Evolutionary conservation across 2,888 invertebrate genomes (phyloP).

Genomic region (Stomorhina lunata): DNA sequence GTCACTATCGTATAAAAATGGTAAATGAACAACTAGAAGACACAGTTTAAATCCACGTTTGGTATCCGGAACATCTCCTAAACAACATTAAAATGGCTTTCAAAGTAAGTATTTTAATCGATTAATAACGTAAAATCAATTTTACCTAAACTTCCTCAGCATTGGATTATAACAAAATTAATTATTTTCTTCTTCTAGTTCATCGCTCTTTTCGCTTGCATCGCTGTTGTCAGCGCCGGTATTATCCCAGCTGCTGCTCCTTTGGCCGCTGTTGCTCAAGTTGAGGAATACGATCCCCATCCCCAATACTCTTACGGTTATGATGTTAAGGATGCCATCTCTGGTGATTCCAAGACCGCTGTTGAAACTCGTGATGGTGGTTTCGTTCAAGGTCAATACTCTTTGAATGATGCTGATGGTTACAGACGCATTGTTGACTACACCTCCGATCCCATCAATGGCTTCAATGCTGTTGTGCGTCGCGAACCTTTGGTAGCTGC

Average conservation of each 20-base stretch:
- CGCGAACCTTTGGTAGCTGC: conserved; percentile 77
- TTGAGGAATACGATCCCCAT: conserved; percentile 79
- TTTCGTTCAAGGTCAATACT: conserved; percentile 79
- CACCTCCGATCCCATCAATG: conserved; percentile 78
- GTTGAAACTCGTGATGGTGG: conserved; percentile 80
- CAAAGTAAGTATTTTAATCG: conserved; percentile 75
- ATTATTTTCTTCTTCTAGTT: conserved; percentile 68
- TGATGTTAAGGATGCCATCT: conserved; percentile 79
- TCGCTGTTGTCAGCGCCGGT: conserved; percentile 75
- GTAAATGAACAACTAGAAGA: conserved; percentile 70
- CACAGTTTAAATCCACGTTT: conserved; percentile 77
- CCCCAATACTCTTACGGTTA: conserved; percentile 80
- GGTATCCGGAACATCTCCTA: conserved; percentile 76
- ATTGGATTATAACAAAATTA: conserved; percentile 12
- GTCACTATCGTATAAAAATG: conserved; percentile 69
- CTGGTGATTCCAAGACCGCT: conserved; percentile 79
- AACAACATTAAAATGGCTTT: conserved; percentile 75
- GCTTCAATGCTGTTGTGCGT: conserved; percentile 79
- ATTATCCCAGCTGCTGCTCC: conserved; percentile 74
- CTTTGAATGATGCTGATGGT: conserved; percentile 79
- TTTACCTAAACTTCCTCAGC: no score
- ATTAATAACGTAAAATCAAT: no score
- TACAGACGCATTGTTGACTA: conserved; percentile 79
- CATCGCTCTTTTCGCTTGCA: conserved; percentile 74
- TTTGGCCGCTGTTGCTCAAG: conserved; percentile 71